Base-by-base conservation (phyloP, 1,140 invertebrate genomes). In the Drosophila virilis region DNA sequence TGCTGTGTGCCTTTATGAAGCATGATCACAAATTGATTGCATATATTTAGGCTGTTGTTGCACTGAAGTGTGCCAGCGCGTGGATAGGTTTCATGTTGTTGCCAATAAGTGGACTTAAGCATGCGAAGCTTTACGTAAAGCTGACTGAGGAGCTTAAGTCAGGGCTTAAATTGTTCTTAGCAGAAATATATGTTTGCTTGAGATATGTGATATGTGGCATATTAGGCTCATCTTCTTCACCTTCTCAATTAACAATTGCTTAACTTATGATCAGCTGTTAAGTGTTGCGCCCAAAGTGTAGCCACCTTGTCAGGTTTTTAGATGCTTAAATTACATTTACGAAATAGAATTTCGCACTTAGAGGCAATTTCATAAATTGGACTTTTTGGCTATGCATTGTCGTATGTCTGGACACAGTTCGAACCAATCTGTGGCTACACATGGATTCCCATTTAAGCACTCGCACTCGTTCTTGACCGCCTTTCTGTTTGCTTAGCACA, bases 1-100 rank as follows among this genome's bases (percentile, higher is more conserved):
- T 40, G 48, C 35, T 59, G 37, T 50, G 13, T 2, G 22, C 13
- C 10, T 13, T 32, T 33, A 15, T 40, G 54, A 58, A 28, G 15
- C n/a, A 51, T n/a, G 22, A 35, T 51, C 51, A 15, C 52, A 58
- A 65, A 57, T 65, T 71, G 61, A 58, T 51, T 66, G 43, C 12
- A 32, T 54, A 46, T 22, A 50, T 12, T 22, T 50, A 28, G 28
- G 35, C 17, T 17, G 17, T 32, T 8, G 38, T 9, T 32, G 28
- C 48, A 62, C 10, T 32, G 10, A 28, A 48, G 17, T 6, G 10
- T 32, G 22, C n/a, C 40, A 59, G 28, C 40, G 7, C n/a, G n/a
- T 7, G 7, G 0, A n/a, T 8, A 13, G 12, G n/a, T 13, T 10
- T 59, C 8, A 15, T 50, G 45, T 28, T 61, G 22, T 40, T 13